phyloP scores from a whole-genome alignment of 2,113 vertebrate species.

The Phalacrocorax brasilianus region DNA sequence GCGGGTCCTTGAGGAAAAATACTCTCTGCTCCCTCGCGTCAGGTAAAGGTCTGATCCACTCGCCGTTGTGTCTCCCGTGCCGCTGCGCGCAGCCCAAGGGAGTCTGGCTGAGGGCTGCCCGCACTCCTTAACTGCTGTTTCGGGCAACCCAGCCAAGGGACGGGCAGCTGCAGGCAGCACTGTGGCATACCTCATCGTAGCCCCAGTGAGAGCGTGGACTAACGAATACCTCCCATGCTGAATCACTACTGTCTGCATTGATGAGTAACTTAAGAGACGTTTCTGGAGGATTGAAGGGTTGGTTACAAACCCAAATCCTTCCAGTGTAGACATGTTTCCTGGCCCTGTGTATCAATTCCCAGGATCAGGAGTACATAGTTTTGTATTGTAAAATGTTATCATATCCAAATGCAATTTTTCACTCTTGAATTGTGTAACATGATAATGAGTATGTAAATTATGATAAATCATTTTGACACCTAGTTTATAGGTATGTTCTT shows the following conservation, averaged over 20 bases:
- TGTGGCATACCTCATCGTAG: neutral
- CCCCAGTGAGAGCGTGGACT: neutral
- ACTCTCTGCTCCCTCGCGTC: fast-evolving
- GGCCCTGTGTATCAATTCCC: neutral
- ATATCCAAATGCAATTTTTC: neutral
- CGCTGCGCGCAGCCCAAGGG: fast-evolving
- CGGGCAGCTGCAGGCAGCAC: neutral
- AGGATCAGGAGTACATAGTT: neutral
- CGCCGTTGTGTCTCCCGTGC: fast-evolving
- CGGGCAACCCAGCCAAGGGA: neutral
- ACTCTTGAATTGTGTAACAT: neutral
- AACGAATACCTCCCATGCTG: fast-evolving
- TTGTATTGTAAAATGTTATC: neutral
- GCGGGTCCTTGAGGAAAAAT: neutral
- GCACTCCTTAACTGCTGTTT: fast-evolving
- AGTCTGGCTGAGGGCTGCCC: neutral
- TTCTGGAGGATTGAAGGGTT: neutral
- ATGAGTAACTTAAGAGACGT: fast-evolving
- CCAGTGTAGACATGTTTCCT: neutral
- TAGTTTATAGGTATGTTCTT: neutral
- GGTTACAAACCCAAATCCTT: neutral
- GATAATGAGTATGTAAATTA: neutral
- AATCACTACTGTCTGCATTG: neutral
- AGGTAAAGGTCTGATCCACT: neutral
- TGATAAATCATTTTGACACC: neutral